phyloP scores from a whole-genome alignment of 1,140 invertebrate species.

The Diorhabda elongata region DNA sequence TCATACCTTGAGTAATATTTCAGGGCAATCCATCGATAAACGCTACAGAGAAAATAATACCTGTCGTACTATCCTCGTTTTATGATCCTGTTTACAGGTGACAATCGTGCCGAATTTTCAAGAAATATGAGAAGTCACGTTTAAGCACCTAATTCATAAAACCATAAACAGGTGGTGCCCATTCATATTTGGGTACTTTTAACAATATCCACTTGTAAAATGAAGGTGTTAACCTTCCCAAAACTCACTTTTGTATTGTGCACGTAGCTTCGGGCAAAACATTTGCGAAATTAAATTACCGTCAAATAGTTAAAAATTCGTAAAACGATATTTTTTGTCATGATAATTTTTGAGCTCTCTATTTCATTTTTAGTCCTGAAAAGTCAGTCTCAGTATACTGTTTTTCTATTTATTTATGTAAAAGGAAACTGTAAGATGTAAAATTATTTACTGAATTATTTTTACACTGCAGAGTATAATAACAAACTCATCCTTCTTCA shows the following conservation, averaged over 20 bases:
- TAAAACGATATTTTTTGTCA: too few relatives aligned
- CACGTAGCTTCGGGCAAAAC: not conserved
- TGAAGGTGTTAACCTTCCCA: constrained; percentile 2
- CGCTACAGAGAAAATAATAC: constrained; percentile 6
- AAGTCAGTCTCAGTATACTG: too few relatives aligned
- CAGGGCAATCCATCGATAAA: constrained; percentile 17
- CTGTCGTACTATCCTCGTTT: constrained; percentile 13
- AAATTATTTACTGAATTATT: too few relatives aligned
- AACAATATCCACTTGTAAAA: constrained; percentile 10
- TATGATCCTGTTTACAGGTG: constrained; percentile 24
- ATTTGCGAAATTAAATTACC: too few relatives aligned
- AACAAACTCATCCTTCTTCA: too few relatives aligned
- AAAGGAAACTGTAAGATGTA: too few relatives aligned
- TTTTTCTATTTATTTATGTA: too few relatives aligned
- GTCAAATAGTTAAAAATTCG: too few relatives aligned
- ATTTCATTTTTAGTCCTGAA: too few relatives aligned
- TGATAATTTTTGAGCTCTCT: too few relatives aligned
- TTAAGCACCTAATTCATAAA: constrained; percentile 17
- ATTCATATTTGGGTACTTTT: not conserved
- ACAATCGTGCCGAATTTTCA: constrained; percentile 27
- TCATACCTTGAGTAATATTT: not conserved
- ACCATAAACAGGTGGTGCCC: constrained; percentile 28
- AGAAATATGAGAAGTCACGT: constrained; percentile 32
- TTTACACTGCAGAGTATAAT: too few relatives aligned
- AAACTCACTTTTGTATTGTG: not conserved